phyloP scores from a whole-genome alignment of 2,888 invertebrate genomes.

The Pristionchus mayeri region DNA sequence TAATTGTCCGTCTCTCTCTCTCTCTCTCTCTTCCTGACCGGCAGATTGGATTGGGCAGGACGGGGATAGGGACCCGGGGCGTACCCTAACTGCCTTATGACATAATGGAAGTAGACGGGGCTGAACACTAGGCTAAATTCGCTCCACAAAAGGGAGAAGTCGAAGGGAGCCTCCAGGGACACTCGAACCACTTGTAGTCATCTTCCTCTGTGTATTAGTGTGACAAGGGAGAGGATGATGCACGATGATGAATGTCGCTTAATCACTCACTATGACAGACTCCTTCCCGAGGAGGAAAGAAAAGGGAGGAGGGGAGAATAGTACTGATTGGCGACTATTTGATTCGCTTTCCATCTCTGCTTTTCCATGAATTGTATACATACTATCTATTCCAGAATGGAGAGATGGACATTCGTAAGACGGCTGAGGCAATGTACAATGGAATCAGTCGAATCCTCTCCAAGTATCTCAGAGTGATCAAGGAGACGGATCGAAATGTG shows the following conservation, averaged over 20 bases:
- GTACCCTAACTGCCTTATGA: constrained; percentile 45
- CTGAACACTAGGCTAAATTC: too few species aligned
- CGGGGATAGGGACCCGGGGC: not conserved
- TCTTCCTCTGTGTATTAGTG: not conserved
- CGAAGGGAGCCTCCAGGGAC: constrained; percentile 6
- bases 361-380: not conserved
- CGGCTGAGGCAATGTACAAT: constrained; percentile 97
- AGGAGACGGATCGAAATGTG: constrained; percentile 95
- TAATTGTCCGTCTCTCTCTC: constrained; percentile 46
- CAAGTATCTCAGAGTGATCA: constrained; percentile 92
- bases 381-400: constrained; percentile 6
- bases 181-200: not conserved
- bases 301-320: not conserved
- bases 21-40: constrained; percentile 20
- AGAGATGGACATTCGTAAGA: constrained; percentile 91
- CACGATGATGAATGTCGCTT: constrained; percentile 41
- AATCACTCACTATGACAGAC: constrained; percentile 35
- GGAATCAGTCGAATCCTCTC: constrained; percentile 95
- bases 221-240: constrained; percentile 35
- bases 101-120: constrained; percentile 43
- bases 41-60: constrained; percentile 43
- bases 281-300: not conserved
- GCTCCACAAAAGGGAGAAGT: too few species aligned
- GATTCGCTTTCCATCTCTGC: not conserved
- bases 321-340: not conserved